A percentile compares a stretch with the other conserved stretches of the same genome.
Conservation (phyloP, 2,888 invertebrate genomes). For the Autographa gamma region DNA sequence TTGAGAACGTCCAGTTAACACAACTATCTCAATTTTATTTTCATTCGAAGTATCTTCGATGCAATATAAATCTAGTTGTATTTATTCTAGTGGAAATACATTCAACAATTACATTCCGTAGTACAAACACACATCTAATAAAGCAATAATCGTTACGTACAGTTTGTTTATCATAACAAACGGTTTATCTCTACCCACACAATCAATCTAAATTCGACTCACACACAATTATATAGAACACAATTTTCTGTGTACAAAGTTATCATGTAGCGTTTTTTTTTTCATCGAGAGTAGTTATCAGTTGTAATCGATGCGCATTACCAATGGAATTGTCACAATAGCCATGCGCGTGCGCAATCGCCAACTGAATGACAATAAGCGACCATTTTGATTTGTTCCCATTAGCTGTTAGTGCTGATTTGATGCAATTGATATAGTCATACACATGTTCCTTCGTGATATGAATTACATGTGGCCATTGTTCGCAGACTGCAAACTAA, state of each 20-base stretch:
- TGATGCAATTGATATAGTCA: conserved; percentile 42
- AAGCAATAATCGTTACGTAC: conserved; percentile 55
- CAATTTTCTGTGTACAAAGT: conserved; percentile 23
- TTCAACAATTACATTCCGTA: conserved; percentile 46
- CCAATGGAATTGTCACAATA: conserved; percentile 71
- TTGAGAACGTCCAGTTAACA: neutral
- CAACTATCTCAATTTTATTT: conserved; percentile 5
- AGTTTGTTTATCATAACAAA: conserved; percentile 55
- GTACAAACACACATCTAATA: conserved; percentile 52
- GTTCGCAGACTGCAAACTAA: conserved; percentile 14
- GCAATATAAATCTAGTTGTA: conserved; percentile 19
- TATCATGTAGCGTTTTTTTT: conserved; percentile 28
- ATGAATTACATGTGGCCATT: conserved; percentile 5
- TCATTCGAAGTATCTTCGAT: conserved; percentile 14
- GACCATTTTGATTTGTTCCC: conserved; percentile 64
- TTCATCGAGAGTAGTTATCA: conserved; percentile 45
- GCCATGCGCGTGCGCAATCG: conserved; percentile 63
- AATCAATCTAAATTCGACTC: conserved; percentile 37
- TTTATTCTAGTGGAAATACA: conserved; percentile 31
- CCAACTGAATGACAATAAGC: conserved; percentile 66
- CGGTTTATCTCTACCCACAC: conserved; percentile 37
- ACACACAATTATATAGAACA: conserved; percentile 28
- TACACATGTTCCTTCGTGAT: conserved; percentile 22
- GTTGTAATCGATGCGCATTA: conserved; percentile 70
- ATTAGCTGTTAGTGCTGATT: conserved; percentile 50